A percentile compares a stretch with the other conserved stretches of the same genome.
Conservation (phyloP, 2,888 invertebrate species). For the Aelia acuminata region DNA sequence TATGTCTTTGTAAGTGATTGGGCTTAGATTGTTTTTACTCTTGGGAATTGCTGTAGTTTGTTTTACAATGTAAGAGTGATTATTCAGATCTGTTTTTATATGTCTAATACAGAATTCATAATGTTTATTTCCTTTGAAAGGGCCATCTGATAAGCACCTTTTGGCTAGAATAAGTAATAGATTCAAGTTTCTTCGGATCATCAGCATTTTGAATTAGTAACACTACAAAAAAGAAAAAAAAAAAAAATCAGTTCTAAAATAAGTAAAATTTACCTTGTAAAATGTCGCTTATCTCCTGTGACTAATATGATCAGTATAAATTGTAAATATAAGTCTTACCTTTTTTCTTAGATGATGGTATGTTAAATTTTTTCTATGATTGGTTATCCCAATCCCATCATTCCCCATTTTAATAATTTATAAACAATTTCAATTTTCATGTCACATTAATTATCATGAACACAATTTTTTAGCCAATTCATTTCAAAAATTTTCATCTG, state of each 20-base stretch:
- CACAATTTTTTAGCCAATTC: background rate
- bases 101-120: slow-evolving; percentile 1
- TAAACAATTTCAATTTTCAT: slow-evolving; percentile 9
- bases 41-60: slow-evolving; percentile 50
- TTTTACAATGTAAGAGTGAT: slow-evolving; percentile 36
- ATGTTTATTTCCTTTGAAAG: background rate
- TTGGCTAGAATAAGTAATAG: background rate
- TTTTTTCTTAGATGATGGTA: background rate
- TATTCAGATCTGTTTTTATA: slow-evolving; percentile 25
- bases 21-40: background rate
- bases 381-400: slow-evolving; percentile 5
- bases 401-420: background rate
- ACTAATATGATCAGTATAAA: background rate
- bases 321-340: background rate
- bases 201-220: background rate
- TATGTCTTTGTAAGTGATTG: background rate
- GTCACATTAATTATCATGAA: background rate
- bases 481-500: slow-evolving; percentile 16
- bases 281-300: background rate
- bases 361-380: background rate
- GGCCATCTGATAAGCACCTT: background rate
- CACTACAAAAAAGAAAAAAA: background rate
- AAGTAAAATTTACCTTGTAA: background rate
- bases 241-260: background rate
- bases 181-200: background rate